These are phyloP conservation scores for Regulus satrapa DNA, from an alignment of 2,113 vertebrate genomes.

Conservation along the genomic window DNA sequence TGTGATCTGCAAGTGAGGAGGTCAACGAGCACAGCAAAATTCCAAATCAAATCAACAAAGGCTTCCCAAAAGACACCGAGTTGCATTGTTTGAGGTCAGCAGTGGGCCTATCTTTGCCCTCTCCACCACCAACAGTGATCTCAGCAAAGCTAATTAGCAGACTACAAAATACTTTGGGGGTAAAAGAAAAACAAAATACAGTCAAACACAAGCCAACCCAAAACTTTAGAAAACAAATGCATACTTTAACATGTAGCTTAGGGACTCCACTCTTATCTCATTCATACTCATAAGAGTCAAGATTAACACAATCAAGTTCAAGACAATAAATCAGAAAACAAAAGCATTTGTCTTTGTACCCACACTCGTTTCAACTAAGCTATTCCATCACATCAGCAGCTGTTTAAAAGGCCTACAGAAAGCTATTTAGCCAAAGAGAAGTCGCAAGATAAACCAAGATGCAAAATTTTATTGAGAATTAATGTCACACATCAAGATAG, in stretches of 20 bases:
- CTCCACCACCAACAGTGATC: neutral
- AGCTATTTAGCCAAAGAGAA: slow-evolving; percentile 55
- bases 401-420: neutral
- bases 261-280: neutral
- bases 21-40: neutral
- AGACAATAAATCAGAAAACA: neutral
- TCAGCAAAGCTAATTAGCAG: neutral
- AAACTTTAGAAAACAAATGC: neutral
- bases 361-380: neutral
- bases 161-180: neutral
- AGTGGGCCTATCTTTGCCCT: neutral
- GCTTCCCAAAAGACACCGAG: neutral
- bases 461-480: slow-evolving; percentile 83
- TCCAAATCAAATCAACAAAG: neutral
- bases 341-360: neutral
- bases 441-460: slow-evolving; percentile 71
- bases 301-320: neutral
- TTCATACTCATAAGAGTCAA: neutral
- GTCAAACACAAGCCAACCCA: neutral
- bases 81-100: neutral
- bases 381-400: neutral
- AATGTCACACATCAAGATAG: slow-evolving; percentile 72
- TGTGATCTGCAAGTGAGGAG: neutral
- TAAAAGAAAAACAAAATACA: neutral
- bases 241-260: neutral